Base-by-base conservation (phyloP, 2,888 invertebrate genomes). In the Euspilapteryx auroguttella region DNA sequence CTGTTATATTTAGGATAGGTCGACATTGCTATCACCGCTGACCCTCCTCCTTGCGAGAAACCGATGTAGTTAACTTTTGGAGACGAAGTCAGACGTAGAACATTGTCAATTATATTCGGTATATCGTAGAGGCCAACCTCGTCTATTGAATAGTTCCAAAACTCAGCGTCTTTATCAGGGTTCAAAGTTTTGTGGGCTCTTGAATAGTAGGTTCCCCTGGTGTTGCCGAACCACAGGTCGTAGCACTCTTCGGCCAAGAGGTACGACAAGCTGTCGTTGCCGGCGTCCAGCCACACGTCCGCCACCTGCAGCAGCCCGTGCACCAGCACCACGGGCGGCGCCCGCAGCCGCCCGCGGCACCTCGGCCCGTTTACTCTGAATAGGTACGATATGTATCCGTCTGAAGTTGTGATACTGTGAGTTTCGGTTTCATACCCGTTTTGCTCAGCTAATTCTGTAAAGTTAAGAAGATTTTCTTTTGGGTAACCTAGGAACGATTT, bases 101-200 rank as follows among this genome's bases (percentile, higher is more conserved):
- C 27, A 21, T 83, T 80, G 44, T 89, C 81, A 27, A 92, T 75
- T 45, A 73, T 81, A 1, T 89, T 85, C 10, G 92, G 89, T 15
- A 91, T 43, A 61, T 94, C 93, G 45, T 83, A 81, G 5, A 78
- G 39, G 0, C 85, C 90, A 79, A 89, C 86, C 61, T 93, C 87
- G 41, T 91, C 85, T 79, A 84, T 92, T 43, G 87, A 87, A 23
- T 40, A 42, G 23, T 39, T 37, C 85, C 85, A 85, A 56, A 79
- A 87, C 30, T 65, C 49, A 4, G 63, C 42, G 25, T 78, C 65
- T 2, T 59, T 51, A 9, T 29, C 29, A 4, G 61, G 51, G 12
- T 61, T 48, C 10, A 76, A 47, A 2, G 52, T 62, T 7, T 65
- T 45, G 41, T 86, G 85, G 2, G 55, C 64, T 32, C 62, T 63